Evolutionary conservation across 2,797 vertebrate species (phyloP).

Genomic region (Prionace glauca): DNA sequence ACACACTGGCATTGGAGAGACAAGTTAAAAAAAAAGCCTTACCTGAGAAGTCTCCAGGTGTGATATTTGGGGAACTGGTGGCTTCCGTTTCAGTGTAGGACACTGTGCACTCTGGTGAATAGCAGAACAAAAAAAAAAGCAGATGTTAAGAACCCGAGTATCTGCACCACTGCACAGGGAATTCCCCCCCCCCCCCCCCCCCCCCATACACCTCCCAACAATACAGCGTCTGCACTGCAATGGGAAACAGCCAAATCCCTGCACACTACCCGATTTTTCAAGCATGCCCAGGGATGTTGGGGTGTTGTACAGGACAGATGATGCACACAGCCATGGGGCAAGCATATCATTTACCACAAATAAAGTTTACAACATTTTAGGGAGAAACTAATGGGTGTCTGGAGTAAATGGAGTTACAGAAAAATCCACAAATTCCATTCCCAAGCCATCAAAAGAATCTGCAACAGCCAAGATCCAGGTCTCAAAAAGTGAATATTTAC

Average conservation of each 20-base stretch:
- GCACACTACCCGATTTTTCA: not conserved
- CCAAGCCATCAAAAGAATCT: not conserved
- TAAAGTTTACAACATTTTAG: not conserved
- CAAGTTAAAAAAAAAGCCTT: conserved; percentile 39
- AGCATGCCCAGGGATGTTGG: not conserved
- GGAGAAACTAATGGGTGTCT: not conserved
- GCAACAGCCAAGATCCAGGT: not conserved
- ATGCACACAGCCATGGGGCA: not conserved
- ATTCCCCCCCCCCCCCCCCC: not conserved
- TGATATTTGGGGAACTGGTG: conserved; percentile 79
- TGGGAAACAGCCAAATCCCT: not conserved
- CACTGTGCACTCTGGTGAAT: conserved; percentile 97
- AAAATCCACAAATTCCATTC: not conserved
- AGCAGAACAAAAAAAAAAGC: conserved; percentile 50
- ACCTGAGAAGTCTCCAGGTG: conserved; percentile 93
- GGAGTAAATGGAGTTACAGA: not conserved
- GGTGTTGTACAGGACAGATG: not conserved
- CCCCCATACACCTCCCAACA: no score
- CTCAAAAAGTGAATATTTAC: not conserved
- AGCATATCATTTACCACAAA: not conserved
- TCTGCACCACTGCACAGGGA: no score
- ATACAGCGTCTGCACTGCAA: not conserved
- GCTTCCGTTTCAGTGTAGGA: conserved; percentile 99
- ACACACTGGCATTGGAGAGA: not conserved
- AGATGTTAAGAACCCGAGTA: not conserved